These are phyloP conservation scores for Hydraecia micacea DNA, from an alignment of 2,888 invertebrate genomes.

Conservation along the genomic window DNA sequence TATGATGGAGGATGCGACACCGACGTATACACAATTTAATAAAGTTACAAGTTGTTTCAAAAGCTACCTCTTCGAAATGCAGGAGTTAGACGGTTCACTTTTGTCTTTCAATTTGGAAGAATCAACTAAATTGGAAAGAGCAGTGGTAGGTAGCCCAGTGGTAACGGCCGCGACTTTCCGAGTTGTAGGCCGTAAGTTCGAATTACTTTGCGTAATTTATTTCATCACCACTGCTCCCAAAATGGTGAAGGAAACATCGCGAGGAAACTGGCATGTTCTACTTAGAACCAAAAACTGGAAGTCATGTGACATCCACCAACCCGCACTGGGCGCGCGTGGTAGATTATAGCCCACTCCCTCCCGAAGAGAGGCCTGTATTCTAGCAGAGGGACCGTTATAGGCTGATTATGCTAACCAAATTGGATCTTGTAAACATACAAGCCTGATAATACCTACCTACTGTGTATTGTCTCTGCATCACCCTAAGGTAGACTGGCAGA, in stretches of 20 bases:
- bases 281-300: no score
- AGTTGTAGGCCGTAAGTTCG: not conserved
- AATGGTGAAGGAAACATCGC: no score
- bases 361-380: no score
- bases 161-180: not conserved
- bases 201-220: not conserved
- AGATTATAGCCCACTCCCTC: no score
- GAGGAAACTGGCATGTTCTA: no score
- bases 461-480: no score
- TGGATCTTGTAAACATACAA: constrained; percentile 2
- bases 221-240: not conserved
- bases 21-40: constrained; percentile 24
- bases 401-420: not conserved
- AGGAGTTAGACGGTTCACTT: not conserved
- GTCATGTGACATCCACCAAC: no score
- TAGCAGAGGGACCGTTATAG: no score
- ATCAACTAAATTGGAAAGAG: not conserved
- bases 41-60: constrained; percentile 9
- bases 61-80: not conserved
- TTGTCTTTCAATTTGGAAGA: not conserved
- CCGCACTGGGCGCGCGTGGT: no score
- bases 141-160: not conserved
- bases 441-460: no score
- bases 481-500: no score
- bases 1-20: not conserved